Conservation (phyloP, 53 echinoderm and acorn worm genomes). For the Crossaster papposus region DNA sequence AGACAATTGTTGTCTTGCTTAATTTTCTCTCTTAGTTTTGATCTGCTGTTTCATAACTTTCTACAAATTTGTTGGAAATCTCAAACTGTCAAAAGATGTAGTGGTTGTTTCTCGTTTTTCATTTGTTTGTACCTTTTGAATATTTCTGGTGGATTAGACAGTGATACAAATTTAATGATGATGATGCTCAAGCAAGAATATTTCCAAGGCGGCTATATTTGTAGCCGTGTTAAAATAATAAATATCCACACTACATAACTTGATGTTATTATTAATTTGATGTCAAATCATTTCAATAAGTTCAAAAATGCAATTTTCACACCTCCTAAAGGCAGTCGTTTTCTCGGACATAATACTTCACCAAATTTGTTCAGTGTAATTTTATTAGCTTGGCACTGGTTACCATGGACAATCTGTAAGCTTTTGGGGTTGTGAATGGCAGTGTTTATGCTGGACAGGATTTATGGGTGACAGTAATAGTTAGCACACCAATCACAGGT, state of each 20-base stretch:
- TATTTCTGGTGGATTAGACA: neutral
- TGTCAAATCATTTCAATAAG: neutral
- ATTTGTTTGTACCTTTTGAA: too few species aligned
- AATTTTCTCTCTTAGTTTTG: too few species aligned
- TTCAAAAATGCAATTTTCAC: neutral
- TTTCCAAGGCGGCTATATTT: neutral
- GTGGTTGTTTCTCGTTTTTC: too few species aligned
- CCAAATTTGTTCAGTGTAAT: neutral
- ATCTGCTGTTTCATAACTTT: too few species aligned
- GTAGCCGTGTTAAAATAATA: neutral
- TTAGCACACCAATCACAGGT: constrained; percentile 12
- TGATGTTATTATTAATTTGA: neutral
- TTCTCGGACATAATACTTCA: neutral
- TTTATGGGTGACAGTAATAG: constrained; percentile 16
- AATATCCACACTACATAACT: neutral
- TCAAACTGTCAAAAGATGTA: too few species aligned
- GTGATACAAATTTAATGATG: neutral
- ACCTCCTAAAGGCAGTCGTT: neutral
- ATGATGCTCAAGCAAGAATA: neutral
- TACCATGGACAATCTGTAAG: constrained; percentile 23
- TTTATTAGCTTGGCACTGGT: neutral
- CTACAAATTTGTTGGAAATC: too few species aligned
- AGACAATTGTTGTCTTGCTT: too few species aligned
- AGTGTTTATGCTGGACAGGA: constrained; percentile 13
- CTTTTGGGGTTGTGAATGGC: constrained; percentile 27